Evolutionary conservation across 2,113 vertebrate genomes (phyloP).

Genomic region (Crotalus viridis): DNA sequence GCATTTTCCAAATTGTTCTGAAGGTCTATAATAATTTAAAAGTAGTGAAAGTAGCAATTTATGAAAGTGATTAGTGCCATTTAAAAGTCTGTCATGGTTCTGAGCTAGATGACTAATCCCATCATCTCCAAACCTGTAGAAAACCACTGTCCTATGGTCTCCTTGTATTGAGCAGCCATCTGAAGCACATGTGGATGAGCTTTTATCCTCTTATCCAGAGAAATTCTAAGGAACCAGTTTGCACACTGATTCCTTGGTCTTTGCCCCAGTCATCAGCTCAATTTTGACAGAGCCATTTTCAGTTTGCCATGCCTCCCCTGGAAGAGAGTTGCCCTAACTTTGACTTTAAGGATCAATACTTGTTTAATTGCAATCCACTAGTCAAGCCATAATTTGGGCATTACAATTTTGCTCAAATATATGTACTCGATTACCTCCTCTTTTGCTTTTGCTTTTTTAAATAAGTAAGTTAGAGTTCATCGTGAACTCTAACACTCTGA

Average conservation of each 20-base stretch:
- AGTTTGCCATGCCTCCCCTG: neutral
- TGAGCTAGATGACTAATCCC: neutral
- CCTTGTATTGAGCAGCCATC: neutral
- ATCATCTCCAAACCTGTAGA: neutral
- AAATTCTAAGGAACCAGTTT: neutral
- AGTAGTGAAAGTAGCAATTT: neutral
- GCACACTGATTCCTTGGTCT: neutral
- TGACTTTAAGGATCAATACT: neutral
- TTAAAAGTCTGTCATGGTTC: neutral
- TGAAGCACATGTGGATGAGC: neutral
- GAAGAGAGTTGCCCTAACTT: neutral
- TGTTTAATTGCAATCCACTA: neutral
- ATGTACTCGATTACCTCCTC: neutral
- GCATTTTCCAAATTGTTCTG: neutral
- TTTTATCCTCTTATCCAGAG: neutral
- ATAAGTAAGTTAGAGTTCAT: neutral
- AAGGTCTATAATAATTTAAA: neutral
- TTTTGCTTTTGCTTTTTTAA: neutral
- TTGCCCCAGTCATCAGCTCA: neutral
- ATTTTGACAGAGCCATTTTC: neutral
- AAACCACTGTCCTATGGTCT: neutral
- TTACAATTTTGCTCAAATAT: neutral
- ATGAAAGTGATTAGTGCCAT: neutral
- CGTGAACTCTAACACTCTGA: too few relatives aligned
- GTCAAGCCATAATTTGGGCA: neutral